Percentiles rank a stretch among this genome's conserved stretches.
Evolutionary conservation across 2,888 invertebrate genomes (phyloP).

Genomic region (Volucella inflata): DNA sequence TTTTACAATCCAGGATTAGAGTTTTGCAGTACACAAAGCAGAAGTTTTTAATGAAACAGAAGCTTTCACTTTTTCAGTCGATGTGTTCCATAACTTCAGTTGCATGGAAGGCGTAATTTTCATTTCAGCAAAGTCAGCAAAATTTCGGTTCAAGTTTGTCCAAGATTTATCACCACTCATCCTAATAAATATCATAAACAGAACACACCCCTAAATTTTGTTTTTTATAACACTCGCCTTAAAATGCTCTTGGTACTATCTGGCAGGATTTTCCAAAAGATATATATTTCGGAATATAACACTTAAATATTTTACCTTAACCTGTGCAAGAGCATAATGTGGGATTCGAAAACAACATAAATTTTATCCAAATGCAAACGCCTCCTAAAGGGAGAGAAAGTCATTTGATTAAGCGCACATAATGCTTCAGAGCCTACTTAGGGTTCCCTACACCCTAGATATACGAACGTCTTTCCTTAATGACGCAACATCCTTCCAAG

Average conservation of each 20-base stretch:
- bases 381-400: not conserved
- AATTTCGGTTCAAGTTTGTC: slow-evolving; percentile 48
- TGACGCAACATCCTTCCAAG: slow-evolving; percentile 44
- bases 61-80: not conserved
- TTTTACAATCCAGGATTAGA: slow-evolving; percentile 23
- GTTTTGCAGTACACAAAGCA: slow-evolving; percentile 17
- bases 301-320: slow-evolving; percentile 37
- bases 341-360: slow-evolving; percentile 22
- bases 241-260: slow-evolving; percentile 3
- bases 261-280: slow-evolving; percentile 19
- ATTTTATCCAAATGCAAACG: slow-evolving; percentile 31
- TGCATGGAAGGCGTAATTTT: slow-evolving; percentile 17
- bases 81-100: not conserved
- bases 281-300: not conserved
- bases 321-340: not conserved
- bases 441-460: not conserved
- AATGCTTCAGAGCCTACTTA: slow-evolving; percentile 7
- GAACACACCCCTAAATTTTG: not conserved
- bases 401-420: slow-evolving; percentile 49
- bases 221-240: slow-evolving; percentile 9
- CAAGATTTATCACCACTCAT: slow-evolving; percentile 55
- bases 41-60: slow-evolving; percentile 50
- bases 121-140: slow-evolving; percentile 31
- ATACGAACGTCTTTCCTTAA: slow-evolving; percentile 36
- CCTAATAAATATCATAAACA: slow-evolving; percentile 13